These are phyloP conservation scores for Actinostola sp. DNA, from an alignment of 92 coral and sea anemone species.

Conservation along the genomic window DNA sequence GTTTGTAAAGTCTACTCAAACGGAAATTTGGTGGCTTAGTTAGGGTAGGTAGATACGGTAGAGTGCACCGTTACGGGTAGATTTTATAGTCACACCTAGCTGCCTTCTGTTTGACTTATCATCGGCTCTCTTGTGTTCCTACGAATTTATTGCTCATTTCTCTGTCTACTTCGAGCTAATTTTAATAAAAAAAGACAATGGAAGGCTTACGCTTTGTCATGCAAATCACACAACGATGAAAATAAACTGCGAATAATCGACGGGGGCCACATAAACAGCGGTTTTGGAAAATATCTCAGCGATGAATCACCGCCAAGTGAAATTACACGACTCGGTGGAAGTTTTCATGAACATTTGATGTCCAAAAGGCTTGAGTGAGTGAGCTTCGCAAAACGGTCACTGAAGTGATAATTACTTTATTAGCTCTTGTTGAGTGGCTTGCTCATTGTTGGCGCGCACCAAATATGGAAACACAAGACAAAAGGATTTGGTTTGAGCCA, in stretches of 20 bases:
- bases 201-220: slow-evolving; percentile 26
- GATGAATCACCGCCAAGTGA: not conserved
- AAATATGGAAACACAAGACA: slow-evolving; percentile 31
- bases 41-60: slow-evolving; percentile 41
- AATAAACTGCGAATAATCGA: not conserved
- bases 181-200: slow-evolving; percentile 21
- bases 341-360: not conserved
- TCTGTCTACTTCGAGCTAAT: slow-evolving; percentile 42
- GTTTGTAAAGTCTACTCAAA: slow-evolving; percentile 15
- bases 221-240: slow-evolving; percentile 26
- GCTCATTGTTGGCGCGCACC: slow-evolving; percentile 23
- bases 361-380: not conserved
- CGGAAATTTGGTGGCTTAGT: slow-evolving; percentile 35
- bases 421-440: slow-evolving; percentile 61
- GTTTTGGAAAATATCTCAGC: not conserved
- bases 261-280: slow-evolving; percentile 6
- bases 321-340: not conserved
- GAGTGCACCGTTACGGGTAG: slow-evolving; percentile 19
- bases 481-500: slow-evolving; percentile 20
- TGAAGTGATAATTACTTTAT: slow-evolving; percentile 58
- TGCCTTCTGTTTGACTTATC: slow-evolving; percentile 30
- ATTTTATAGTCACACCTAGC: slow-evolving; percentile 35
- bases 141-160: slow-evolving; percentile 34
- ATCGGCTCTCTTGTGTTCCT: slow-evolving; percentile 33
- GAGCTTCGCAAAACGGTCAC: slow-evolving; percentile 26